Evolutionary conservation across 2,888 invertebrate genomes (phyloP), one percentile per base, ranked within the genome.

Genomic region (Thymelicus lineola): DNA sequence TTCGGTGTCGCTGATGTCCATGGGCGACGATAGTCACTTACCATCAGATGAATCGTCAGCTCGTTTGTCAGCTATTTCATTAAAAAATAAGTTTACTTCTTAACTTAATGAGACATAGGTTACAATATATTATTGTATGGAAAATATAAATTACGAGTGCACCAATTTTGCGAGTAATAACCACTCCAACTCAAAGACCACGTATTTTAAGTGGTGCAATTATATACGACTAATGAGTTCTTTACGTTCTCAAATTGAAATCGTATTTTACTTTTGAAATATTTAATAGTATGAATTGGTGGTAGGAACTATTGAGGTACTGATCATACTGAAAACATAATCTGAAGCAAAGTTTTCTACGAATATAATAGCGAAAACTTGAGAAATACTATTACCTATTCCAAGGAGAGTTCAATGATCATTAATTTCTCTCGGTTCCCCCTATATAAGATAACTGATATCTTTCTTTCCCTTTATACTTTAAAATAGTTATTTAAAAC

Each of bases 401-500:
- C n/a, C 58, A 35, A 15, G 42, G 42, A 63, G 14, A 17, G 20
- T 36, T 38, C 36, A 63, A 53, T 53, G 38, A 17, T 17, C 36
- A 10, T 58, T 58, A 50, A 10, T 50, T 36, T 45, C 42, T 53
- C 60, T 45, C 20, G 36, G 62, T 42, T 46, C 14, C 57, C 57
- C 35, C 35, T 7, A 20, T 6, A 53, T 55, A n/a, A n/a, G n/a
- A n/a, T n/a, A n/a, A n/a, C 7, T 62, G 45, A 10, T 42, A 45
- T 10, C 20, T 68, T 38, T 36, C 15, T 62, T 57, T 62, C 46
- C 45, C 45, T 57, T 46, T 60, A 45, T 68, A 62, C 35, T 55
- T 68, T 62, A 17, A 68, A 68, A 57, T 46, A 38, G 35, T 76
- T 74, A 72, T 75, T 75, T 73, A 71, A 70, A 76, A 68, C 68